These are phyloP conservation scores for Tiliacea aurago DNA, from an alignment of 2,888 invertebrate genomes.

Conservation along the genomic window DNA sequence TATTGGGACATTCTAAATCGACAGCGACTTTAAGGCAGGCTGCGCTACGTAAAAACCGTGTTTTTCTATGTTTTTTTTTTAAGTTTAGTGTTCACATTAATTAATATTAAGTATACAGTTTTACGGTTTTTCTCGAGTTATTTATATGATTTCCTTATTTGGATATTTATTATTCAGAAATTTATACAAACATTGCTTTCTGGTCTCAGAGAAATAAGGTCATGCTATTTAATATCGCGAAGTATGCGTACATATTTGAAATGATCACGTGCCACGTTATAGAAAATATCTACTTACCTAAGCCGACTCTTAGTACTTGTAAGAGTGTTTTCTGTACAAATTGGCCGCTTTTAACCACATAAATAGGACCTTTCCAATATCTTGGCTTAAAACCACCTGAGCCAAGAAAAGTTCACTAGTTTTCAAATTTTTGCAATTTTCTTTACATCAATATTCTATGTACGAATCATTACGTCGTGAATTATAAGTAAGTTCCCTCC, in stretches of 20 bases:
- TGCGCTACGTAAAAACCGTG: background rate
- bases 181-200: slow-evolving; percentile 46
- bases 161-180: slow-evolving; percentile 45
- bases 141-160: slow-evolving; percentile 40
- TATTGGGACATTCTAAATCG: background rate
- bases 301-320: slow-evolving; percentile 3
- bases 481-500: slow-evolving; percentile 70
- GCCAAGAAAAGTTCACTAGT: slow-evolving; percentile 29
- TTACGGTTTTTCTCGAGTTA: slow-evolving; percentile 34
- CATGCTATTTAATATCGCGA: slow-evolving; percentile 42
- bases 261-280: slow-evolving; percentile 41
- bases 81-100: slow-evolving; percentile 13
- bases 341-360: background rate
- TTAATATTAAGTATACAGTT: slow-evolving; percentile 22
- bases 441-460: slow-evolving; percentile 66
- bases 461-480: slow-evolving; percentile 72
- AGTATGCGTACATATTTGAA: slow-evolving; percentile 53
- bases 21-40: no score
- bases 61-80: slow-evolving; percentile 22
- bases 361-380: slow-evolving; percentile 11
- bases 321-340: background rate
- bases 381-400: background rate
- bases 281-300: slow-evolving; percentile 24
- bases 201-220: slow-evolving; percentile 52
- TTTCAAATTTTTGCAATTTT: slow-evolving; percentile 28